Evolutionary conservation across 2,797 vertebrate genomes (phyloP).

Genomic region (Chelmon rostratus): DNA sequence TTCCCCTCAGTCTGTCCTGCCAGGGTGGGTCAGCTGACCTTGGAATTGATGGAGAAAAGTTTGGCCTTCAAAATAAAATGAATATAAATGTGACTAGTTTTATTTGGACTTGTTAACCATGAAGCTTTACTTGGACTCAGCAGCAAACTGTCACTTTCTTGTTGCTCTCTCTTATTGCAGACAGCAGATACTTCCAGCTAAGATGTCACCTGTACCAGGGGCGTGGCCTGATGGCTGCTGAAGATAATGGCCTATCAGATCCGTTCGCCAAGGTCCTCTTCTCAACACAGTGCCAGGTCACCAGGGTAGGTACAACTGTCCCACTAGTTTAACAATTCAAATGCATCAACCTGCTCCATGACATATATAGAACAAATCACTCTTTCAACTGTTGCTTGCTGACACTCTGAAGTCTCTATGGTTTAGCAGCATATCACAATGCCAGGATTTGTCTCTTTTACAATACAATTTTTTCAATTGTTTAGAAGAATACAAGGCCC

Average conservation of each 20-base stretch:
- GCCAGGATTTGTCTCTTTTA: background rate
- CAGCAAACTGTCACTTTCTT: background rate
- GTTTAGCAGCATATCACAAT: background rate
- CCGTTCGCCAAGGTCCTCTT: conserved; percentile 93
- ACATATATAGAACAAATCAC: background rate
- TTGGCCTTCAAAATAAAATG: conserved; percentile 14
- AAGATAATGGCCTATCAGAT: conserved; percentile 93
- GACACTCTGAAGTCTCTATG: background rate
- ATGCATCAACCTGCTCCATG: background rate
- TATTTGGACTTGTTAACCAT: background rate
- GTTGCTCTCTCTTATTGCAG: conserved; percentile 70
- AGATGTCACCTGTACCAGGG: conserved; percentile 95
- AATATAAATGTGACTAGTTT: background rate
- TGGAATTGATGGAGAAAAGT: background rate
- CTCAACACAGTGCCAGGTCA: conserved; percentile 92
- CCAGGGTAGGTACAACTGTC: conserved; percentile 79
- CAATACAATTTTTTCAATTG: too few species aligned
- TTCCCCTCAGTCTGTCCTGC: conserved; percentile 85
- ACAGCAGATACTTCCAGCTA: conserved; percentile 94
- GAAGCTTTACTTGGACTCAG: background rate
- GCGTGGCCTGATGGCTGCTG: conserved; percentile 91
- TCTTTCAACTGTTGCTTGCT: background rate
- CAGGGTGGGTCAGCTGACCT: conserved; percentile 85
- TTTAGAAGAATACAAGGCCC: too few species aligned
- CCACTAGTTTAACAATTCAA: background rate